Evolutionary conservation across 2,888 invertebrate species (phyloP).

Genomic region (Polymixis lichenea): DNA sequence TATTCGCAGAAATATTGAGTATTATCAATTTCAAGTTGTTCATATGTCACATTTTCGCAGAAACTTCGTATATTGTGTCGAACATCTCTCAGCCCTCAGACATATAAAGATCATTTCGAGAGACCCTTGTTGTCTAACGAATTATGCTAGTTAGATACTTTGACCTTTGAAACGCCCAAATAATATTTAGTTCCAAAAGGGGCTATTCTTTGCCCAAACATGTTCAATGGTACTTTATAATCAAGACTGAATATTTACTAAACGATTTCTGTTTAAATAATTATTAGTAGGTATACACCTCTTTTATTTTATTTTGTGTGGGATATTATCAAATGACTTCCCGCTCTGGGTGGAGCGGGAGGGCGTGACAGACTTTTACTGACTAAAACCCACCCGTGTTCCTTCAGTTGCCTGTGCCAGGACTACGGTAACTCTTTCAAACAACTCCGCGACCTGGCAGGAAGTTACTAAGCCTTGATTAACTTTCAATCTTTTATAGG

Average conservation of each 20-base stretch:
- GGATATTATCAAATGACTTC: no score
- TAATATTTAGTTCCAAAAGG: background rate
- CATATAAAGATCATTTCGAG: background rate
- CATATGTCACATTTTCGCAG: constrained; percentile 18
- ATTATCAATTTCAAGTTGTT: constrained; percentile 21
- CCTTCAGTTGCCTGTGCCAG: no score
- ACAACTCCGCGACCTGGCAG: no score
- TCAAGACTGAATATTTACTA: background rate
- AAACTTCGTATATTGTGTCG: constrained; percentile 15
- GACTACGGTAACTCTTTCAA: no score
- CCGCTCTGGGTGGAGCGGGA: no score
- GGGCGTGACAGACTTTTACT: no score
- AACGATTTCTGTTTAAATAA: background rate
- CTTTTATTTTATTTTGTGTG: no score
- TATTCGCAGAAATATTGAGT: constrained; percentile 7
- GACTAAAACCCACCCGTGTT: no score
- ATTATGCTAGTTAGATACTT: constrained; percentile 3
- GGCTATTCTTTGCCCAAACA: background rate
- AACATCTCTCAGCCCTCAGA: background rate
- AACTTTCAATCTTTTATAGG: background rate
- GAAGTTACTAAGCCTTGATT: no score
- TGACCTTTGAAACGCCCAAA: background rate
- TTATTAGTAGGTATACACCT: background rate
- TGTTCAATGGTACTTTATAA: background rate
- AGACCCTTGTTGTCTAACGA: constrained; percentile 20